These are phyloP conservation scores for Agrochola lychnidis DNA, from an alignment of 2,888 invertebrate genomes.

Conservation along the genomic window DNA sequence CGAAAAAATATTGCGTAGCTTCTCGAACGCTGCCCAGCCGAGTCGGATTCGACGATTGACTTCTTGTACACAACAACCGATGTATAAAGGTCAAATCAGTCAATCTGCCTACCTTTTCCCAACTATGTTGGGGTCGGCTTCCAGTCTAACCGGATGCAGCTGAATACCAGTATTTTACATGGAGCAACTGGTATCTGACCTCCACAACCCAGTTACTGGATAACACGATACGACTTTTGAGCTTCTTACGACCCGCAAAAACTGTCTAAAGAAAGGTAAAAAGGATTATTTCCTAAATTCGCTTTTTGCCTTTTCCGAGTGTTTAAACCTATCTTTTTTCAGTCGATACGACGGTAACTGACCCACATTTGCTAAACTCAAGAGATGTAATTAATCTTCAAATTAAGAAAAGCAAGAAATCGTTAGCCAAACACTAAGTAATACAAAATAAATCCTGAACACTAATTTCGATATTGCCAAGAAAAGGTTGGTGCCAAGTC, in stretches of 20 bases:
- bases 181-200: neutral
- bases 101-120: neutral
- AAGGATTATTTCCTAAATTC: neutral
- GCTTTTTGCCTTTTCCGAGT: neutral
- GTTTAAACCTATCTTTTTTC: neutral
- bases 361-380: constrained; percentile 5
- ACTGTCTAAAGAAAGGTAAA: neutral
- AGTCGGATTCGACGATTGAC: too few relatives aligned
- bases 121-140: neutral
- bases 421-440: neutral
- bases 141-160: neutral
- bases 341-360: neutral
- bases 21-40: too few relatives aligned
- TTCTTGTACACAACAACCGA: too few relatives aligned
- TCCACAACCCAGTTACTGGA: neutral
- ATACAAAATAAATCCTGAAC: constrained; percentile 8
- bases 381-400: neutral
- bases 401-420: constrained; percentile 3
- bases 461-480: constrained; percentile 9
- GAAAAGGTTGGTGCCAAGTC: constrained; percentile 11
- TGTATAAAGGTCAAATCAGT: neutral
- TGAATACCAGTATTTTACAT: neutral
- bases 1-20: too few relatives aligned
- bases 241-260: neutral
- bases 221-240: neutral